Percentiles rank a stretch among this genome's conserved stretches.
Evolutionary conservation across 2,113 vertebrate species (phyloP).

Genomic region (Malurus cyaneus): DNA sequence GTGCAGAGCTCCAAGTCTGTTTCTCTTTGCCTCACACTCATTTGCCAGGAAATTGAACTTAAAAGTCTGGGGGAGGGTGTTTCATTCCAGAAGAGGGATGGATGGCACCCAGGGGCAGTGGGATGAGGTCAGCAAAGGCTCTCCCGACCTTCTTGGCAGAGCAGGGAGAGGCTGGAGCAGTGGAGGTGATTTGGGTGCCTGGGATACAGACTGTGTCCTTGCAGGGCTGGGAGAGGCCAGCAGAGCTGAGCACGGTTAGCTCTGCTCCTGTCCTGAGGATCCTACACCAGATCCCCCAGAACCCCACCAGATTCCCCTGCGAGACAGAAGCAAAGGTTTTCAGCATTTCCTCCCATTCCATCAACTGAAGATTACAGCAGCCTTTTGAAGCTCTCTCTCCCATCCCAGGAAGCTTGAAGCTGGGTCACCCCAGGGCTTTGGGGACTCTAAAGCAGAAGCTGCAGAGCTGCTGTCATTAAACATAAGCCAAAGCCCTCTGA

Average conservation of each 20-base stretch:
- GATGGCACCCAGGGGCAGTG: fast-evolving
- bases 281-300: background rate
- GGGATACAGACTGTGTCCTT: background rate
- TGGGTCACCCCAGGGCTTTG: background rate
- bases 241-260: background rate
- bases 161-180: background rate
- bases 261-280: background rate
- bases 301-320: background rate
- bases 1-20: background rate
- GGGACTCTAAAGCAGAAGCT: background rate
- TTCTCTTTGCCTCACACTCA: fast-evolving
- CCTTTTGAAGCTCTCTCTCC: background rate
- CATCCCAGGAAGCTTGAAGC: background rate
- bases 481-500: background rate
- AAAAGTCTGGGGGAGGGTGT: fast-evolving
- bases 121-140: fast-evolving
- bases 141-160: background rate
- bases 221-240: background rate
- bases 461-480: background rate
- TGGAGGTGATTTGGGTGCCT: background rate
- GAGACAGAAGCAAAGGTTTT: background rate
- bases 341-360: background rate
- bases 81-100: fast-evolving
- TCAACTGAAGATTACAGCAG: background rate
- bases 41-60: too few relatives aligned